Conservation (phyloP, 2,113 vertebrate genomes). For the Syngnathus scovelli region DNA sequence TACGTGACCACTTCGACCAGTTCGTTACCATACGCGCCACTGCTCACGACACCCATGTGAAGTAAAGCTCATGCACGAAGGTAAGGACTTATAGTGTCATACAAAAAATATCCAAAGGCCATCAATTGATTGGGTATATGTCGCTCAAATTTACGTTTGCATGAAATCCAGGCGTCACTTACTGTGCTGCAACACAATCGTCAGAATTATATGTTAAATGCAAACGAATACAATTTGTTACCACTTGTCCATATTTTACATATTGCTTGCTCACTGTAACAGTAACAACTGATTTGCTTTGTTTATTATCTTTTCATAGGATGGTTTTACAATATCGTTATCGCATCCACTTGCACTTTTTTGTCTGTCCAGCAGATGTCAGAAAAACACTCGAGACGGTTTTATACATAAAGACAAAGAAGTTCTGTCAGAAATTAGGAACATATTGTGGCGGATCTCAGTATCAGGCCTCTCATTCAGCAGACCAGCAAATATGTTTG, state of each 20-base stretch:
- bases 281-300: background rate
- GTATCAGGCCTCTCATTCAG: too few species aligned
- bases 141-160: background rate
- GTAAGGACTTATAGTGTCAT: background rate
- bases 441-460: too few species aligned
- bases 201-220: background rate
- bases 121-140: background rate
- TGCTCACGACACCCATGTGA: background rate
- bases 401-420: too few species aligned
- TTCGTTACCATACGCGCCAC: background rate
- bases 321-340: background rate
- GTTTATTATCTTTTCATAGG: background rate
- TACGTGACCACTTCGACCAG: background rate
- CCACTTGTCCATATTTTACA: background rate
- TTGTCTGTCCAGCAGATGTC: slow-evolving; percentile 16
- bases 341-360: slow-evolving; percentile 11
- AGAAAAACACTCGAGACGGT: slow-evolving; percentile 16
- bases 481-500: too few species aligned
- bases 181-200: background rate
- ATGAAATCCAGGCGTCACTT: background rate
- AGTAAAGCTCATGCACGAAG: background rate
- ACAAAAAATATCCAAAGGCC: background rate
- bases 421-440: too few species aligned
- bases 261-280: background rate
- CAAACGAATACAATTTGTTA: too few species aligned